Base-by-base conservation (phyloP, 2,888 invertebrate species). In the Mesorhabditis belari region DNA sequence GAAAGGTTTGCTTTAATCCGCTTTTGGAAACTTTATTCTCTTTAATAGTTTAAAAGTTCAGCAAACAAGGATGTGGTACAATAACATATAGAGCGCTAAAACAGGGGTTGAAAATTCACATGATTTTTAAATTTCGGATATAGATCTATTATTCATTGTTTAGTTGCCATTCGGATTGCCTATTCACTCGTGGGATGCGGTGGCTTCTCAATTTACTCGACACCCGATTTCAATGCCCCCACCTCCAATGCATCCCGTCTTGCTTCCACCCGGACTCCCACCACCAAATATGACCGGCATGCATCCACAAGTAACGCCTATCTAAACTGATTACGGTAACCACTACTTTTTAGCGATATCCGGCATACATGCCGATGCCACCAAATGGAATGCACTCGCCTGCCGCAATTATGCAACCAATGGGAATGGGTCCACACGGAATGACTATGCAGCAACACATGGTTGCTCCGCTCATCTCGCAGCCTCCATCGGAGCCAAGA, bases 401-500 rank as follows among this genome's bases (percentile, higher is more conserved):
- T 26, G 26, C 2, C 5, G 23, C n/a, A 29, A 50, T 55, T n/a
- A 24, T 49, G 58, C 58, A 64, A 57, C 56, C 60, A 57, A 52
- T 49, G 26, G 44, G 62, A 53, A 58, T 59, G 0, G 62, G 57
- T 58, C 63, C 64, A 35, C 56, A 62, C 3, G 58, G 58, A 29
- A 29, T 67, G 35, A 24, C 55, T 12, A 23, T 17, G 25, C 64
- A 59, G 9, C 59, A 64, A 59, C 61, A 60, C 49, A 55, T 51
- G 27, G 49, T 57, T 44, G n/a, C 65, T 19, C 57, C 56, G 27
- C 60, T 58, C 49, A 58, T 64, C 51, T 65, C 67, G 44, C 69
- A 69, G 60, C 67, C 67, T 25, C 65, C 65, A 19, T 64, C 64
- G 9, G 69, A 69, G 63, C 67, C 67, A 23, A 57, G 61, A 55